These are phyloP conservation scores for Gastrophryne carolinensis DNA, from an alignment of 2,797 vertebrate genomes.

Conservation along the genomic window DNA sequence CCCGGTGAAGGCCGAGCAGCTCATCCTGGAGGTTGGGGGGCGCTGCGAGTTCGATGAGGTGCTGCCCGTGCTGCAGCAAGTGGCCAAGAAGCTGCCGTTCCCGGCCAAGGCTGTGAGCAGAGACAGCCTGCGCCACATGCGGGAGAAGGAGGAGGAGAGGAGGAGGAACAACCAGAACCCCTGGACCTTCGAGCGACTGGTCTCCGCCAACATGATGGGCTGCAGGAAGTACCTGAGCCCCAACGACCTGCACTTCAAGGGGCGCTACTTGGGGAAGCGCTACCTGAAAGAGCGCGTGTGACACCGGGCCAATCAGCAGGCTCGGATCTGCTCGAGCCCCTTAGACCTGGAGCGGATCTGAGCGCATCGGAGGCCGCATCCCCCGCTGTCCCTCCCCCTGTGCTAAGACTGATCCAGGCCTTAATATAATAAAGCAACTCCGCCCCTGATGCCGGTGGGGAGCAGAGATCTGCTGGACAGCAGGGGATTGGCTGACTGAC, in stretches of 20 bases:
- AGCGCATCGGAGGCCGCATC: no score
- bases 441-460: no score
- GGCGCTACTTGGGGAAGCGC: slow-evolving; percentile 86
- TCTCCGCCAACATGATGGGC: slow-evolving; percentile 84
- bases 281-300: slow-evolving; percentile 74
- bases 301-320: no score
- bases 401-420: no score
- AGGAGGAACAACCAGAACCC: slow-evolving; percentile 86
- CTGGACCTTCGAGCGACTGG: slow-evolving; percentile 86
- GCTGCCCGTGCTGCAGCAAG: slow-evolving; percentile 69
- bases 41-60: slow-evolving; percentile 81
- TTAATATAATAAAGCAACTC: no score
- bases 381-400: no score
- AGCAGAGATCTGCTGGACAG: no score
- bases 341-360: no score
- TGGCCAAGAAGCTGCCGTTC: slow-evolving; percentile 89
- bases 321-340: no score
- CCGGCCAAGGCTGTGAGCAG: slow-evolving; percentile 79
- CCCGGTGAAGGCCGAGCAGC: slow-evolving; percentile 75
- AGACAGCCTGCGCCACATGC: slow-evolving; percentile 70
- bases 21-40: slow-evolving; percentile 88
- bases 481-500: no score
- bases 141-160: slow-evolving; percentile 66
- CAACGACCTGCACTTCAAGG: slow-evolving; percentile 75
- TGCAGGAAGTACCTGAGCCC: slow-evolving; percentile 84